Conservation (phyloP, 1,140 invertebrate genomes). For the Trichogramma pretiosum region DNA sequence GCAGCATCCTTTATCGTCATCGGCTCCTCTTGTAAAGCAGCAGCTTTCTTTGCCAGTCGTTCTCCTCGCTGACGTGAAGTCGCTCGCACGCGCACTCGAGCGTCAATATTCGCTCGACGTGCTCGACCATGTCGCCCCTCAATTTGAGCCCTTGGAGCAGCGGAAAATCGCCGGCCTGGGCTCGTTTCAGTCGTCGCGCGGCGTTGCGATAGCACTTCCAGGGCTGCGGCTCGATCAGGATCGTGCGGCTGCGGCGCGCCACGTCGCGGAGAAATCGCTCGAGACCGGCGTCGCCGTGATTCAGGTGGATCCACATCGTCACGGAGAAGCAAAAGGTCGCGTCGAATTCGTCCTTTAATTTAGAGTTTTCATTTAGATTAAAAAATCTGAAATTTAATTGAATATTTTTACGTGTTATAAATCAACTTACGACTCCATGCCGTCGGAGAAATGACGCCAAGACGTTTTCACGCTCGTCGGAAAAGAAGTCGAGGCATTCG, state of each 20-base stretch:
- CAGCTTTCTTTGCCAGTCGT: slow-evolving; percentile 61
- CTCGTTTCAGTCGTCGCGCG: slow-evolving; percentile 56
- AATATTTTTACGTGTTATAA: background rate
- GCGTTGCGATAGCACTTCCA: slow-evolving; percentile 74
- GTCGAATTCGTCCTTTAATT: slow-evolving; percentile 47
- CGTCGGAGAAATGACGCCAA: slow-evolving; percentile 27
- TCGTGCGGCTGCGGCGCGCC: slow-evolving; percentile 44
- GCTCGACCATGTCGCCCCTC: slow-evolving; percentile 49
- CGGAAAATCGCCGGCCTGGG: slow-evolving; percentile 50
- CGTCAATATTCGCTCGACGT: slow-evolving; percentile 53
- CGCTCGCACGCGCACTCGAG: slow-evolving; percentile 45
- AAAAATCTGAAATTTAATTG: background rate
- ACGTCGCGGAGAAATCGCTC: slow-evolving; percentile 50
- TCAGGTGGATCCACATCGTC: slow-evolving; percentile 82
- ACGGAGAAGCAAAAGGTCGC: slow-evolving; percentile 70
- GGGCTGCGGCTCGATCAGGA: slow-evolving; percentile 71
- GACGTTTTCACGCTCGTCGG: slow-evolving; percentile 32
- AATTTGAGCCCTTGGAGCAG: slow-evolving; percentile 50
- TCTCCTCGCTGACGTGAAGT: slow-evolving; percentile 48
- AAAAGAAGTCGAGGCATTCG: slow-evolving; percentile 54
- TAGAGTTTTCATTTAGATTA: background rate
- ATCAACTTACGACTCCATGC: slow-evolving; percentile 1
- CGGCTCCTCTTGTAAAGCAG: slow-evolving; percentile 46
- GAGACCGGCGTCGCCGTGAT: slow-evolving; percentile 65
- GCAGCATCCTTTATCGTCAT: too few relatives aligned